phyloP scores from a whole-genome alignment of 2,113 vertebrate species.

The Oryzias celebensis region DNA sequence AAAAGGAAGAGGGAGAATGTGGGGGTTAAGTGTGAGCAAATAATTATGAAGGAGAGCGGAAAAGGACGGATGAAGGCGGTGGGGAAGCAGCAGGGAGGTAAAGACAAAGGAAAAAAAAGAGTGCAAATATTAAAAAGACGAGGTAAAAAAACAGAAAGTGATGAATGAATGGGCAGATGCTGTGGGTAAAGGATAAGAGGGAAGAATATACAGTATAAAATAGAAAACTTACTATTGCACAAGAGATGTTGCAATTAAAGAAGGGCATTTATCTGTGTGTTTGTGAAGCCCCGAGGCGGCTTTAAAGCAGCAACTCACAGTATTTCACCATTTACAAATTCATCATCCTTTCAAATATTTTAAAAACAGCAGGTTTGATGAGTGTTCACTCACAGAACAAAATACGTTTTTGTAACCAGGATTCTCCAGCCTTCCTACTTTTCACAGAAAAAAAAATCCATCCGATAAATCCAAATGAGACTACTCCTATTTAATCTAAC shows the following conservation, averaged over 20 bases:
- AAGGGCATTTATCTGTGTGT: constrained; percentile 6
- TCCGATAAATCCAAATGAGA: too few species aligned
- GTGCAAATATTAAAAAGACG: background rate
- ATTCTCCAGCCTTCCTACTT: too few species aligned
- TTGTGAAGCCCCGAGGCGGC: background rate
- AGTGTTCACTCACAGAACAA: too few species aligned
- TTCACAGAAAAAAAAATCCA: too few species aligned
- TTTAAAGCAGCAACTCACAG: background rate
- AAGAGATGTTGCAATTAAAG: constrained; percentile 38
- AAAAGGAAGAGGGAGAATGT: background rate
- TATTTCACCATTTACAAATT: too few species aligned
- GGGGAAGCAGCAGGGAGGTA: background rate
- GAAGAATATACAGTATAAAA: too few species aligned
- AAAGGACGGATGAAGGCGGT: background rate
- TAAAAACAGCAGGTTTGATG: too few species aligned
- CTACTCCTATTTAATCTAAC: too few species aligned
- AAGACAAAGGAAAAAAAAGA: background rate
- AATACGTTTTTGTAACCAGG: too few species aligned
- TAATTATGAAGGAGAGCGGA: background rate
- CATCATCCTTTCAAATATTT: too few species aligned
- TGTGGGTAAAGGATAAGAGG: background rate
- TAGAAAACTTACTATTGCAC: constrained; percentile 30
- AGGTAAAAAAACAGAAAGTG: too few species aligned
- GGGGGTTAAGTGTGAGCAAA: background rate
- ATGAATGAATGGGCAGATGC: background rate